phyloP scores from a whole-genome alignment of 2,888 invertebrate genomes.

The Cryptosula pallasiana region DNA sequence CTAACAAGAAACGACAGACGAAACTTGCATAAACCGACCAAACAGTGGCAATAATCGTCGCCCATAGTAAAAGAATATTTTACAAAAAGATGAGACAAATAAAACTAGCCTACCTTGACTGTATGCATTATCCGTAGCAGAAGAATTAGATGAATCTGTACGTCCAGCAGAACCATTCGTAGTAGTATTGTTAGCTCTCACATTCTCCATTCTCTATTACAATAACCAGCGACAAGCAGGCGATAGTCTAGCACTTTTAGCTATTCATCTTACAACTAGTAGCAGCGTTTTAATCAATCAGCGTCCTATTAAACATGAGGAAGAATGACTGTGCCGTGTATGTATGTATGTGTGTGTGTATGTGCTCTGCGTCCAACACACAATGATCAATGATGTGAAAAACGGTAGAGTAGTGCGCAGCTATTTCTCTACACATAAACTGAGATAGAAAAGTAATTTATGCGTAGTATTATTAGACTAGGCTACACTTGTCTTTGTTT shows the following conservation, averaged over 20 bases:
- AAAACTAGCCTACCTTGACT: background rate
- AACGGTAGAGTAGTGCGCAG: background rate
- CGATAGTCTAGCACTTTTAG: background rate
- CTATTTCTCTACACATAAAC: background rate
- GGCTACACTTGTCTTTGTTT: background rate
- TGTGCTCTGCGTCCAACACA: background rate
- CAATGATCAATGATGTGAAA: conserved; percentile 2
- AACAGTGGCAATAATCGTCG: too few species aligned
- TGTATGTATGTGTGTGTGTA: too few species aligned
- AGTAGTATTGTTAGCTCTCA: background rate
- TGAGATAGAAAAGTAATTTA: too few species aligned
- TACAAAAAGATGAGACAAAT: too few species aligned
- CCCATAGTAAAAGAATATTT: too few species aligned
- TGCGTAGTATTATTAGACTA: background rate
- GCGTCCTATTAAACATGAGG: background rate
- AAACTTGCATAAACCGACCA: too few species aligned
- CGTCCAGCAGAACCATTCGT: background rate
- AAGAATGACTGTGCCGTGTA: background rate
- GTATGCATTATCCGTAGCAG: background rate
- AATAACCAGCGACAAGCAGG: too few species aligned
- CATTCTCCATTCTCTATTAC: background rate
- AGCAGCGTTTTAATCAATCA: background rate
- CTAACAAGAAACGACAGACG: too few species aligned
- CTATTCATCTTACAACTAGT: background rate
- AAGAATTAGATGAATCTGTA: background rate